These are phyloP conservation scores for Elysia crispata DNA, from an alignment of 2,888 invertebrate genomes.

Conservation along the genomic window DNA sequence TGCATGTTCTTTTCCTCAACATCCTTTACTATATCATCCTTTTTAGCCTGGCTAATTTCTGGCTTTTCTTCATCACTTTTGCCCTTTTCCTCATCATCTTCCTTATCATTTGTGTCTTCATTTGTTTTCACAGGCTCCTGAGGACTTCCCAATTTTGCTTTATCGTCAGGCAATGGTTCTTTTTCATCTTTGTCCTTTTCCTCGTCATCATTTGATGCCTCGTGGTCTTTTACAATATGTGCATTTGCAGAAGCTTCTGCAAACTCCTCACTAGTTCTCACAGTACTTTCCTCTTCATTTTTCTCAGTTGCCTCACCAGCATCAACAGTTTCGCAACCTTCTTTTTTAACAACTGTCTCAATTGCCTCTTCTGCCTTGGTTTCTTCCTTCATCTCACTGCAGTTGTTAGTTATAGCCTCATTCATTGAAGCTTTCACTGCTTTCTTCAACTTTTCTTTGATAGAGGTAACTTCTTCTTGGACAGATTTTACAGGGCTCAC, in stretches of 20 bases:
- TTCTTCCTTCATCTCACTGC: background rate
- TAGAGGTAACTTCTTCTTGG: too few relatives aligned
- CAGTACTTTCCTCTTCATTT: background rate
- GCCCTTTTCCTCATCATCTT: slow-evolving; percentile 42
- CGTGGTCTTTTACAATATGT: too few relatives aligned
- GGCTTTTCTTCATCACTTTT: slow-evolving; percentile 43
- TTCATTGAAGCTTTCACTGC: slow-evolving; percentile 18
- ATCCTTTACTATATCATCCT: slow-evolving; percentile 24
- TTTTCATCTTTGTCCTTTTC: slow-evolving; percentile 52
- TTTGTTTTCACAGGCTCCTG: slow-evolving; percentile 27
- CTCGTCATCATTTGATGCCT: too few relatives aligned
- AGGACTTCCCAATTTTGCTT: slow-evolving; percentile 43
- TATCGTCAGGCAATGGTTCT: background rate
- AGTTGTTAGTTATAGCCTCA: background rate
- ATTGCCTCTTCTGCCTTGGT: background rate
- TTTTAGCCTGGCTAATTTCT: slow-evolving; percentile 32
- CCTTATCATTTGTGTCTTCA: slow-evolving; percentile 50
- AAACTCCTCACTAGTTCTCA: background rate
- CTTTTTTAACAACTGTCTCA: background rate
- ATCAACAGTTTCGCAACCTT: background rate
- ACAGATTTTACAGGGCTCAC: too few relatives aligned
- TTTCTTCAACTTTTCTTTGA: slow-evolving; percentile 20
- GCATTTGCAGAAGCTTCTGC: background rate
- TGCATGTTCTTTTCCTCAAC: slow-evolving; percentile 39
- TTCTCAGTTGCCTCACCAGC: background rate